Percentiles rank a stretch among this genome's conserved stretches.
Evolutionary conservation across 2,113 vertebrate genomes (phyloP).

Genomic region (Strix aluco): DNA sequence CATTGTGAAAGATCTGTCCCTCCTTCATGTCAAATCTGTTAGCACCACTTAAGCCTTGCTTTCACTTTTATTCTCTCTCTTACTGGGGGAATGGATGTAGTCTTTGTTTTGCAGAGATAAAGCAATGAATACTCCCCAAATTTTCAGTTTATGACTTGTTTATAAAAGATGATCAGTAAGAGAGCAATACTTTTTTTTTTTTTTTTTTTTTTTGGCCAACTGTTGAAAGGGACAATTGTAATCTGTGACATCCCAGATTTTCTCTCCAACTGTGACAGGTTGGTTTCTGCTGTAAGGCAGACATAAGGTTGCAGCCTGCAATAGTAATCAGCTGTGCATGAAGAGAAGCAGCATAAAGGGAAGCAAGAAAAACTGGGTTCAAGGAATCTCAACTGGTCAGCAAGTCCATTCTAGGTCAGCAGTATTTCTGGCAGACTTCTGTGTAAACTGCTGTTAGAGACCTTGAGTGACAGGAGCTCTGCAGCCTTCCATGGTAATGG

Average conservation of each 20-base stretch:
- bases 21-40: background rate
- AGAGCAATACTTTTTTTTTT: background rate
- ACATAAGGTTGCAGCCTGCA: background rate
- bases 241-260: background rate
- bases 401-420: background rate
- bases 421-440: background rate
- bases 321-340: background rate
- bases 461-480: background rate
- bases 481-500: background rate
- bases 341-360: background rate
- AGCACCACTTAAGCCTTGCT: background rate
- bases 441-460: background rate
- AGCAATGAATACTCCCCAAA: background rate
- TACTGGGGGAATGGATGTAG: background rate
- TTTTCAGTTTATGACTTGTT: background rate
- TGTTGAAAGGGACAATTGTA: background rate
- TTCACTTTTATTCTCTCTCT: background rate
- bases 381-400: background rate
- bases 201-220: background rate
- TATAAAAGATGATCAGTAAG: background rate
- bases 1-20: background rate
- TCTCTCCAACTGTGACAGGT: background rate
- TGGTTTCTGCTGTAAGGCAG: background rate
- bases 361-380: background rate
- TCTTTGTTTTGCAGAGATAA: background rate